Conservation (phyloP, 2,888 invertebrate species). For the Eupeodes latifasciatus region DNA sequence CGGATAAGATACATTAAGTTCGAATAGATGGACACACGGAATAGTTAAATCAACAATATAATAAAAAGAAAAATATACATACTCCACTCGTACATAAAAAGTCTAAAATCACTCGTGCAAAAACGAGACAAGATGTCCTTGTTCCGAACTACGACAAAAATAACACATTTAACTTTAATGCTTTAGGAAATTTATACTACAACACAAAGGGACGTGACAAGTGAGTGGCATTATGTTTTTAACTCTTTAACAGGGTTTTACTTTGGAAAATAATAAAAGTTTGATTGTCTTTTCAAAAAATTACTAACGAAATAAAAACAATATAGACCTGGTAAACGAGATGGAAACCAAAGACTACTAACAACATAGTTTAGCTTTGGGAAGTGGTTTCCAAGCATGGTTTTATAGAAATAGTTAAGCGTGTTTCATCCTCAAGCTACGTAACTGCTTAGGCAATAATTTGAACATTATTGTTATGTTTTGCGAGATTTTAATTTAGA, state of each 20-base stretch:
- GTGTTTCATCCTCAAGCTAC: too few relatives aligned
- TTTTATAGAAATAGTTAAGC: too few relatives aligned
- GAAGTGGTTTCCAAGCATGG: too few relatives aligned
- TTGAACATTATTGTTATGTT: too few relatives aligned
- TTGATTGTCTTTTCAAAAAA: too few relatives aligned
- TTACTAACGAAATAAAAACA: background rate
- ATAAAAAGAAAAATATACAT: background rate
- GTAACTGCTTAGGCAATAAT: too few relatives aligned
- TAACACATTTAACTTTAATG: slow-evolving; percentile 65
- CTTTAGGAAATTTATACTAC: slow-evolving; percentile 42
- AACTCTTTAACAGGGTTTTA: too few relatives aligned
- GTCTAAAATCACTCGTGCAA: slow-evolving; percentile 64
- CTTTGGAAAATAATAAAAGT: too few relatives aligned
- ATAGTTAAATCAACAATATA: slow-evolving; percentile 9
- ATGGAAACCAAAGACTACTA: too few relatives aligned
- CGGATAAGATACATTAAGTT: background rate
- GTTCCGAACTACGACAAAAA: slow-evolving; percentile 31
- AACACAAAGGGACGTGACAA: slow-evolving; percentile 48
- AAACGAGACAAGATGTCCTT: slow-evolving; percentile 65
- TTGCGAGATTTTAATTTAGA: too few relatives aligned
- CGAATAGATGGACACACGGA: slow-evolving; percentile 3
- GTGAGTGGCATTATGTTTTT: background rate
- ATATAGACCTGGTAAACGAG: too few relatives aligned
- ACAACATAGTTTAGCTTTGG: too few relatives aligned
- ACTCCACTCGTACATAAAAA: background rate